Percentiles rank a stretch among this genome's conserved stretches.
Evolutionary conservation across 2,113 vertebrate genomes (phyloP).

Genomic region (Pheucticus melanocephalus): DNA sequence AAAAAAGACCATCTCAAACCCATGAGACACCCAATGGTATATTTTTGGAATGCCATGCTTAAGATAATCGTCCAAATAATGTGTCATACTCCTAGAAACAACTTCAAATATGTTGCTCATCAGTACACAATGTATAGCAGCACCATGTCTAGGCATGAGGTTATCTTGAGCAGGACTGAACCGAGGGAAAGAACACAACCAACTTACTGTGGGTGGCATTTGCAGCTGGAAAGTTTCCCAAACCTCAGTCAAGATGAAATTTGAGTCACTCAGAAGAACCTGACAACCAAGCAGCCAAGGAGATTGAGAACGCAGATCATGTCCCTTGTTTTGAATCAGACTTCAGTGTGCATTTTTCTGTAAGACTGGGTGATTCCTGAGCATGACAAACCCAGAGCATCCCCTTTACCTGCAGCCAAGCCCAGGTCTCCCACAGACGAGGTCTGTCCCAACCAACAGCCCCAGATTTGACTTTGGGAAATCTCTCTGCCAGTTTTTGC

Average conservation of each 20-base stretch:
- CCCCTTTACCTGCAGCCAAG: neutral
- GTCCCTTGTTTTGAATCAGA: neutral
- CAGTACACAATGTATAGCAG: neutral
- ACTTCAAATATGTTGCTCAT: neutral
- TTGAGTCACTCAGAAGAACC: neutral
- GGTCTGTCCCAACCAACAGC: neutral
- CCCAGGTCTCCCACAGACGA: neutral
- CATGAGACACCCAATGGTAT: neutral
- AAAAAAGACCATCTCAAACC: constrained; percentile 29
- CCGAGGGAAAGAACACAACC: neutral
- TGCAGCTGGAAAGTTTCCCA: neutral
- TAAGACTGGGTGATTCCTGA: neutral
- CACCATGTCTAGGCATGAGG: neutral
- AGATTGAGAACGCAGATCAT: neutral
- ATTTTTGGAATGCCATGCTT: neutral
- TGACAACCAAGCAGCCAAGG: neutral
- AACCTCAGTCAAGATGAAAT: neutral
- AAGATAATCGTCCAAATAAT: neutral
- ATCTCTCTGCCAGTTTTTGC: neutral
- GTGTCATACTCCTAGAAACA: neutral
- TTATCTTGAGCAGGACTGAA: neutral
- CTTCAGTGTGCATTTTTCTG: neutral
- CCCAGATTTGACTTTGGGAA: neutral
- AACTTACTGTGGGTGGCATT: neutral
- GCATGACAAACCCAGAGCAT: neutral